Evolutionary conservation across 2,113 vertebrate species (phyloP), one percentile per base, ranked within the genome.

Genomic region (Cyanocitta stelleri): DNA sequence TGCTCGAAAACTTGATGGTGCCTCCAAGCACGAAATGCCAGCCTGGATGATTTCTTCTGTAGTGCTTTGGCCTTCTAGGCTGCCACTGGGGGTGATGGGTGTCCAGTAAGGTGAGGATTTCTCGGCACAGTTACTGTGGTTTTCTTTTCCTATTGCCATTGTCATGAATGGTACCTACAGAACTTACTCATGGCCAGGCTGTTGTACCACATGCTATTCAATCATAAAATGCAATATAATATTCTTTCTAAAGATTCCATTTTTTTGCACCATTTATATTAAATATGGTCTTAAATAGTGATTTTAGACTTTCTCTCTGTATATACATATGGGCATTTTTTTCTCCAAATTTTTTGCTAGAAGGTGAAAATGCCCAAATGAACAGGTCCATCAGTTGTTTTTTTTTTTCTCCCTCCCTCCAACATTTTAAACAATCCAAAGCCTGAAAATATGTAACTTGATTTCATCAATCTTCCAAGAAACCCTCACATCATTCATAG

Each of bases 21-120:
- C 76, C 67, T 91, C 30, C 76, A 75, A 94, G 72, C 56, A 46
- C 30, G 32, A 80, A 90, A 81, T 92, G 85, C 76, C 55, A 93
- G 68, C 52, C 30, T 72, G 61, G 73, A 37, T 90, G 44, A 77
- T 90, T 93, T 81, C 61, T 75, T n/a, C 85, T 55, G 32, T 14
- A 49, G 7, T 8, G 16, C 15, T 61, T 49, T 75, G 66, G 51
- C 33, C 48, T 44, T 41, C 33, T n/a, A 51, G 85, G 76, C 61
- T 88, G 63, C 30, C 22, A 13, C 16, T 18, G 69, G 59, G 71
- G 64, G 39, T 55, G 49, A 10, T 7, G 61, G 16, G 22, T 74
- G 78, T 8, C 51, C 68, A 44, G 48, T 5, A 23, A 48, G 37
- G 64, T 37, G 79, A 90, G 46, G 78, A 66, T 93, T 73, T 83